Conservation (phyloP, 2,888 invertebrate species). For the Taphrorychus bicolor region DNA sequence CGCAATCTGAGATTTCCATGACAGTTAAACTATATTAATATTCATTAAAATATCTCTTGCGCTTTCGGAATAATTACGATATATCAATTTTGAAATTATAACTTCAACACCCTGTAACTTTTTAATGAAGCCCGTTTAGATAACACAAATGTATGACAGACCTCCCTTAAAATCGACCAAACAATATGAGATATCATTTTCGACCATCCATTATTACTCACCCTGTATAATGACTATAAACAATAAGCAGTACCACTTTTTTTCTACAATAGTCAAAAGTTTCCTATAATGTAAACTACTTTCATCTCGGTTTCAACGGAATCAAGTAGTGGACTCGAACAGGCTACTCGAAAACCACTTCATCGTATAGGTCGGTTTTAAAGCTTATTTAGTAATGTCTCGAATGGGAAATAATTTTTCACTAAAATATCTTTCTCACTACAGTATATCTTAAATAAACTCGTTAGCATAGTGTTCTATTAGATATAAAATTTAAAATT, state of each 20-base stretch:
- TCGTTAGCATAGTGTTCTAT: slow-evolving; percentile 50
- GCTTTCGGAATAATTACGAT: too few relatives aligned
- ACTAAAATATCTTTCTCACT: slow-evolving; percentile 51
- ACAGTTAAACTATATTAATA: too few relatives aligned
- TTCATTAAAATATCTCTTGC: too few relatives aligned
- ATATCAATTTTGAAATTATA: too few relatives aligned
- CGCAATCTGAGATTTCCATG: too few relatives aligned
- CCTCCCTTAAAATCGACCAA: too few relatives aligned
- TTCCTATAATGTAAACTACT: slow-evolving; percentile 52
- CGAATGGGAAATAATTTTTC: slow-evolving; percentile 47
- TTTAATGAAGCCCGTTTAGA: too few relatives aligned
- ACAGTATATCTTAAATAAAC: slow-evolving; percentile 54
- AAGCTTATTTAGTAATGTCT: slow-evolving; percentile 48
- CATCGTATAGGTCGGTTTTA: slow-evolving; percentile 43
- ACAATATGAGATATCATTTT: too few relatives aligned
- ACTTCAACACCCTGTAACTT: too few relatives aligned
- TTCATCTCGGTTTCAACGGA: slow-evolving; percentile 43
- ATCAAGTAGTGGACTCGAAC: background rate
- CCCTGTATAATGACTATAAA: background rate
- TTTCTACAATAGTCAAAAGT: slow-evolving; percentile 47
- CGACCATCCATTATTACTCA: too few relatives aligned
- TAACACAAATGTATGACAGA: too few relatives aligned
- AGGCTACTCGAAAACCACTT: slow-evolving; percentile 7
- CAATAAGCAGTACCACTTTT: slow-evolving; percentile 13
- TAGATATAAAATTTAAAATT: slow-evolving; percentile 55